Base-by-base conservation (phyloP, 2,888 invertebrate species). In the Tolmerus cingulatus region DNA sequence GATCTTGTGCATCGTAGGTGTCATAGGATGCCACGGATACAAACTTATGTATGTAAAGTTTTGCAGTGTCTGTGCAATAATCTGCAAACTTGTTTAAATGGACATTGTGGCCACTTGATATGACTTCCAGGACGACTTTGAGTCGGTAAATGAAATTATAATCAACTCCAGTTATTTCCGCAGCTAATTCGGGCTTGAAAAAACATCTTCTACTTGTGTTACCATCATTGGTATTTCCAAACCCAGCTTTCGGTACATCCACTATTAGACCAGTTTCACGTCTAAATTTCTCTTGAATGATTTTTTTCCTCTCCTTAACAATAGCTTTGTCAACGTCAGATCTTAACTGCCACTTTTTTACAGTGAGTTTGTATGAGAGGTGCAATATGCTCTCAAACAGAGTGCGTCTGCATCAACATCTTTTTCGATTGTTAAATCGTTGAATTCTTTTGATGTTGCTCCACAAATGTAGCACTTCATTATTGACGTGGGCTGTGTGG, bases 201-300 rank as follows among this genome's bases (percentile, higher is more conserved):
- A 91, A 91, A 90, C 91, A 91, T 86, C 90, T 89, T 86, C 91
- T 88, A 85, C 89, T 90, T 0, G 90, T 90, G 87, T 90, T 91
- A 19, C 90, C 90, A 86, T 90, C 90, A 89, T 91, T 91, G 1
- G 90, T 90, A 77, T 90, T 91, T 8, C 91, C 90, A 85, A 90
- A 90, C 16, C 90, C 89, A 16, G 89, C 82, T 87, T 91, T 91
- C 89, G 88, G 90, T 89, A 88, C 90, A 90, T 90, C 90, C 76
- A 90, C 90, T 88, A 89, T 46, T 57, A 91, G 86, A 90, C 91
- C 90, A 86, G 90, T 90, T n/a, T n/a, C n/a, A n/a, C n/a, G n/a
- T n/a, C n/a, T n/a, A n/a, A n/a, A n/a, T n/a, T n/a, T n/a, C n/a
- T n/a, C n/a, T n/a, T n/a, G n/a, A n/a, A n/a, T n/a, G n/a, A n/a